Evolutionary conservation across 2,113 vertebrate genomes (phyloP), one percentile per base, ranked within the genome.

Genomic region (Haemorhous mexicanus): DNA sequence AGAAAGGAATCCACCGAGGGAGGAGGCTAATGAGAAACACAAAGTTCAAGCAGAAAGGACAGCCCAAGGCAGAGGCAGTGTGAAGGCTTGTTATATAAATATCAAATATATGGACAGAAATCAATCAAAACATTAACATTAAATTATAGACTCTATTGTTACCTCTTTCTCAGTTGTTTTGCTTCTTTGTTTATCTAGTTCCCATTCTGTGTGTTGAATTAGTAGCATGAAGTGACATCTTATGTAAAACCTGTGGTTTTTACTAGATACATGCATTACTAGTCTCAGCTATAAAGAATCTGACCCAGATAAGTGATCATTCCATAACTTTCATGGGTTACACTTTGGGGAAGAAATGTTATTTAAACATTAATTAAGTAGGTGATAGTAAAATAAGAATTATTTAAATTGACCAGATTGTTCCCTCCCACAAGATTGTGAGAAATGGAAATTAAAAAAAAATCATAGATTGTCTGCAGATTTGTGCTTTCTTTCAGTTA

Each of bases 21-120:
- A 30, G 0, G 0, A 85, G 8, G 30, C 21, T 47, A 13, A 26
- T 11, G 39, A 46, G 13, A 79, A 82, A 41, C 1, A 9, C 0
- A 4, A 82, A 64, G 26, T 3, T 80, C 32, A 49, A 37, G 46
- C n/a, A 62, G 41, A 82, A 76, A 63, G 28, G 18, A 53, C 16
- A 66, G 15, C 30, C 18, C 26, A 56, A 79, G 37, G 43, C 22
- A n/a, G 15, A 20, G n/a, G 17, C 26, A 43, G 6, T 28, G n/a
- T 68, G 58, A 82, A 76, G 37, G 8, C n/a, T 46, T 12, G 13
- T 76, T 49, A 49, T 11, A n/a, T 53, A 68, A 73, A 90, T 32
- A 2, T 1, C 26, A 46, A 18, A 53, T 28, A n/a, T 19, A 85
- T 4, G 3, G 17, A 6, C 18, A 61, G 33, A 72, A 78, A 79